These are phyloP conservation scores for Ptychoptera contaminata DNA, from an alignment of 2,888 invertebrate genomes.

Conservation along the genomic window DNA sequence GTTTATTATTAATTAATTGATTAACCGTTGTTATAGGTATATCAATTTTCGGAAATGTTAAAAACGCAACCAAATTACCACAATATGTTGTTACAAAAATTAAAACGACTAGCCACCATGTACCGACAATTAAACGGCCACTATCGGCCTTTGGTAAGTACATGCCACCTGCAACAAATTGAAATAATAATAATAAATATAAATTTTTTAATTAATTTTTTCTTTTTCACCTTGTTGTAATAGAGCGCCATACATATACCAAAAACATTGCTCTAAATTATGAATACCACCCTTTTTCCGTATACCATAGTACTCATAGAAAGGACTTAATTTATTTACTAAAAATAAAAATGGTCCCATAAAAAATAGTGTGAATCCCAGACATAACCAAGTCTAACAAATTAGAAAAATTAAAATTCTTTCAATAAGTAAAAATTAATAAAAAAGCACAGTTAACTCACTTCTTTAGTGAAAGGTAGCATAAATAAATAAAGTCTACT, in stretches of 20 bases:
- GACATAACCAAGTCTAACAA: constrained; percentile 65
- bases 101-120: constrained; percentile 86
- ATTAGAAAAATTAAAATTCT: background rate
- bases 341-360: constrained; percentile 64
- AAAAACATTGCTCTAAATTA: constrained; percentile 28
- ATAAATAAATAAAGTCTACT: constrained; percentile 71
- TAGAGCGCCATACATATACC: constrained; percentile 77
- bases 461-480: constrained; percentile 59
- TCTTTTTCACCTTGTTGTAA: constrained; percentile 63
- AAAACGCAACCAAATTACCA: constrained; percentile 80
- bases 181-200: background rate
- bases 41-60: constrained; percentile 78
- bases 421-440: background rate
- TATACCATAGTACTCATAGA: constrained; percentile 45
- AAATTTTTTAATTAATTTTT: background rate
- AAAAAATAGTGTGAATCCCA: constrained; percentile 53
- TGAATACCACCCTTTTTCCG: constrained; percentile 37
- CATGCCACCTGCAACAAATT: constrained; percentile 56
- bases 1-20: constrained; percentile 39
- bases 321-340: constrained; percentile 58
- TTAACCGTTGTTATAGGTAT: constrained; percentile 50
- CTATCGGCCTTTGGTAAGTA: constrained; percentile 74
- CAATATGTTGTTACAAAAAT: constrained; percentile 84
- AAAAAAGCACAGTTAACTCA: constrained; percentile 31
- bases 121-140: constrained; percentile 67